Conservation (phyloP, 1,140 invertebrate species). For the Hesperophylax magnus region DNA sequence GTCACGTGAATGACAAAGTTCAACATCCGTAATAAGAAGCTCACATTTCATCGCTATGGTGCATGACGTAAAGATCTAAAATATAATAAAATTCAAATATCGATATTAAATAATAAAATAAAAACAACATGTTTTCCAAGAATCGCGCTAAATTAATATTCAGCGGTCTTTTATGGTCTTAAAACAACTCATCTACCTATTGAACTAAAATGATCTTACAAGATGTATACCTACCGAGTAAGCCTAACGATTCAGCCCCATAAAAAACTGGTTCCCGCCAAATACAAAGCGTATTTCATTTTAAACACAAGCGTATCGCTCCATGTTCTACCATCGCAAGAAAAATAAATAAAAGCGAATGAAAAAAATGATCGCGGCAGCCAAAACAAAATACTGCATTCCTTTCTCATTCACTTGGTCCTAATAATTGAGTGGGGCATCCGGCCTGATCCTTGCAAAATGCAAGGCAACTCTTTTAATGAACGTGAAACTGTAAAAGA, state of each 20-base stretch:
- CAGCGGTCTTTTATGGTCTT: not conserved
- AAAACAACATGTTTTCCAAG: constrained; percentile 5
- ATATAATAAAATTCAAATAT: not conserved
- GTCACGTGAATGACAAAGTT: constrained; percentile 8
- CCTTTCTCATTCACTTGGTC: constrained; percentile 43
- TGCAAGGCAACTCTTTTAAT: constrained; percentile 4
- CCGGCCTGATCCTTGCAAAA: constrained; percentile 29
- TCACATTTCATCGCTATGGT: not conserved
- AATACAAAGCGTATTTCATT: constrained; percentile 42
- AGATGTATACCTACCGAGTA: not conserved
- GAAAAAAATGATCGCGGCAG: constrained; percentile 21
- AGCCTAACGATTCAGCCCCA: not conserved
- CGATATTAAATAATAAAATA: not conserved
- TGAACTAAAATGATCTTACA: not conserved
- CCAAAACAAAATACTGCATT: constrained; percentile 46
- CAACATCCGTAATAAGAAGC: not conserved
- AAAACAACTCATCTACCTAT: constrained; percentile 11
- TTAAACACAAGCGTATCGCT: constrained; percentile 33
- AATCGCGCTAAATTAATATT: not conserved
- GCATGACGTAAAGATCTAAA: not conserved
- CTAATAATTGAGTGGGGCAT: constrained; percentile 37
- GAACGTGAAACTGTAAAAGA: constrained; percentile 24
- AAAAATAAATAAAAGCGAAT: constrained; percentile 26
- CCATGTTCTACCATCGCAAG: not conserved
- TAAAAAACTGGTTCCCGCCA: constrained; percentile 46